These are phyloP conservation scores for Mycalesis mineus DNA, from an alignment of 2,888 invertebrate genomes.

Conservation along the genomic window DNA sequence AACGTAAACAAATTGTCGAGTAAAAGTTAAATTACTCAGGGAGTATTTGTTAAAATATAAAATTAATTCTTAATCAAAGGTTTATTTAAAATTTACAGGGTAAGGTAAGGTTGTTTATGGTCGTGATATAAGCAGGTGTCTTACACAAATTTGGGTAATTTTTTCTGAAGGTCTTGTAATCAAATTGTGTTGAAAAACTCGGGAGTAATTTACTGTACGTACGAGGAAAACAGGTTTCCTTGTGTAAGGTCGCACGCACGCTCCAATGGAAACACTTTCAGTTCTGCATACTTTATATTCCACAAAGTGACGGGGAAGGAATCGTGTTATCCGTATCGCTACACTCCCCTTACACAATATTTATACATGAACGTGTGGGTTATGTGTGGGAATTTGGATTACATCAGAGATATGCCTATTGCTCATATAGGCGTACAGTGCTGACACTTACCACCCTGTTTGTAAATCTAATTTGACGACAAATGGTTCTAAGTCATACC, in stretches of 20 bases:
- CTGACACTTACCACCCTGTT: not conserved
- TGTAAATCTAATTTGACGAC: not conserved
- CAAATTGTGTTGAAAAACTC: too few species aligned
- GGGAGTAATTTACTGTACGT: not conserved
- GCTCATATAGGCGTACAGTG: not conserved
- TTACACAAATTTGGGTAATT: too few species aligned
- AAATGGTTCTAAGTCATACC: too few species aligned
- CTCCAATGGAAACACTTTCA: not conserved
- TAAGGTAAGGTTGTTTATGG: too few species aligned
- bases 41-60: too few species aligned
- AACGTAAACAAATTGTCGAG: too few species aligned
- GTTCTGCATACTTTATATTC: constrained; percentile 3
- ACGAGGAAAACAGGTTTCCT: not conserved
- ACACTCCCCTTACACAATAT: not conserved
- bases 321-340: not conserved
- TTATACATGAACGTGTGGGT: not conserved
- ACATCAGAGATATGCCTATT: not conserved
- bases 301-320: not conserved
- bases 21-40: too few species aligned
- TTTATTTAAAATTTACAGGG: too few species aligned
- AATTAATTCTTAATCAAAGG: too few species aligned
- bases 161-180: too few species aligned
- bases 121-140: too few species aligned
- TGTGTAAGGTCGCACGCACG: not conserved
- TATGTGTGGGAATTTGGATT: not conserved